phyloP scores from a whole-genome alignment of 2,888 invertebrate genomes.

The Perizoma flavofasciatum region DNA sequence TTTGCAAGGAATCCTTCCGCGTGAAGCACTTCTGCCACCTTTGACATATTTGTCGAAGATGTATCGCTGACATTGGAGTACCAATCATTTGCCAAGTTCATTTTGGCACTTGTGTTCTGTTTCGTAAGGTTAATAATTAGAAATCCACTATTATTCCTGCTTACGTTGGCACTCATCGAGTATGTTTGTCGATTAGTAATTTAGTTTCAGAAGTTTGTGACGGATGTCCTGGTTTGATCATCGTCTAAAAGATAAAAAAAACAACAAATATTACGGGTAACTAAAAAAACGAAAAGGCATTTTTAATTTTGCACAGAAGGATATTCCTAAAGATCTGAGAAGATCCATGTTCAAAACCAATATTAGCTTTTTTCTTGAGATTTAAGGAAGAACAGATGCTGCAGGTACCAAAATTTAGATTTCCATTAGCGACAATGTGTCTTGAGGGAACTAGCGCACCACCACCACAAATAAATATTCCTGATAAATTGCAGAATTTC shows the following conservation, averaged over 20 bases:
- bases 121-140: slow-evolving; percentile 8
- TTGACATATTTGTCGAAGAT: slow-evolving; percentile 51
- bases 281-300: background rate
- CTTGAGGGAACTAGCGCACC: no score
- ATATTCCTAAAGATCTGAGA: background rate
- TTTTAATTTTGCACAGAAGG: background rate
- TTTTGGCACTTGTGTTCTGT: slow-evolving; percentile 13
- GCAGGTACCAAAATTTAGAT: no score
- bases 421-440: no score
- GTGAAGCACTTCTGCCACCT: slow-evolving; percentile 44
- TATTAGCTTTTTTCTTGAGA: no score
- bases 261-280: no score
- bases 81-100: slow-evolving; percentile 22
- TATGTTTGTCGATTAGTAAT: slow-evolving; percentile 29
- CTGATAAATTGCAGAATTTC: no score
- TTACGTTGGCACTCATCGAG: slow-evolving; percentile 10
- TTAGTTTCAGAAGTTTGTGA: slow-evolving; percentile 22
- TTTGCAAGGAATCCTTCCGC: slow-evolving; percentile 41
- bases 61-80: slow-evolving; percentile 50
- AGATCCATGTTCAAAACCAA: background rate
- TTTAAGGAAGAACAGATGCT: no score
- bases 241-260: slow-evolving; percentile 2
- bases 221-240: slow-evolving; percentile 35
- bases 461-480: no score
- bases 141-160: no score